Base-by-base conservation (phyloP, 1,140 invertebrate species). In the Telenomus remus region DNA sequence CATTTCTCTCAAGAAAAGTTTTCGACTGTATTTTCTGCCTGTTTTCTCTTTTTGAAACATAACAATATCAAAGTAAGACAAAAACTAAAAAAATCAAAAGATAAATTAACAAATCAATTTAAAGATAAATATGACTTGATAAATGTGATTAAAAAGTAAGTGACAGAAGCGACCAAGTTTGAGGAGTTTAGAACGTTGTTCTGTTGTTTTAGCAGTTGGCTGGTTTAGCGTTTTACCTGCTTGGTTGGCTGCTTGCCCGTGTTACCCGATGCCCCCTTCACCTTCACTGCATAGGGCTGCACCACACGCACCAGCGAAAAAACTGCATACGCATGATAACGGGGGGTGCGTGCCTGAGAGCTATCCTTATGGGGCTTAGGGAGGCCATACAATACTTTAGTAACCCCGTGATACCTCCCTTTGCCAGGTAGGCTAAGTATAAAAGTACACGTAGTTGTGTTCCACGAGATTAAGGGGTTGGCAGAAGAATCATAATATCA, bases 291-390 rank as follows among this genome's bases (percentile, higher is more conserved):
- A 77, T 80, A 80, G 79, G 79, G 81, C 79, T 80, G 78, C 79
- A 81, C 65, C 70, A 74, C 84, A 85, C 82, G 83, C 82, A 85
- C 81, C 50, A 78, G 80, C 80, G 79, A 84, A 84, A 86, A 84
- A 84, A 82, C 78, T 85, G 82, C 84, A 83, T 84, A 86, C 82
- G 83, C 85, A 83, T 70, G 81, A 83, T 83, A 85, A 84, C 74
- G 71, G 80, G 70, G 81, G 82, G 83, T 86, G 84, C 84, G 84
- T 86, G 84, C 82, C 82, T 83, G 81, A 85, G 84, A 80, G 84
- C 83, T 85, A 85, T 85, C 84, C 85, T 84, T 86, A 86, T 84
- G 84, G 83, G 84, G 85, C 85, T 86, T 87, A 65, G 83, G 82
- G 82, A 83, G 80, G 82, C 82, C 82, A 79, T 82, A 83, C 82